Base-by-base conservation (phyloP, 2,113 vertebrate genomes). In the Melospiza georgiana region DNA sequence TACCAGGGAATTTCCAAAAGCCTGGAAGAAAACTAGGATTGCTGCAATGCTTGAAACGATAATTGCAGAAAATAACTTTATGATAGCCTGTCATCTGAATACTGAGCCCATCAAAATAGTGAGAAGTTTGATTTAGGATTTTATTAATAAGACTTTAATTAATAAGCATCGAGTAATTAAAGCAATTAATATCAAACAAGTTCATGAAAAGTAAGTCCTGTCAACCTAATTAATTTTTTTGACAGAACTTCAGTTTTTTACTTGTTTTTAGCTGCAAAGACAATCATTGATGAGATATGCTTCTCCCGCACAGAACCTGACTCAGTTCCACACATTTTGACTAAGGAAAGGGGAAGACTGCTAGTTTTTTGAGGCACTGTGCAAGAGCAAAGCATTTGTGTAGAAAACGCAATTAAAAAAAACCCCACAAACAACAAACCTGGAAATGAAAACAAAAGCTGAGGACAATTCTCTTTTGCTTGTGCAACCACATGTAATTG, bases 141-240 rank as follows among this genome's bases (percentile, higher is more conserved):
- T 93, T 93, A 86, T 95, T 91, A 95, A 81, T 90, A 93, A 93
- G 63, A 57, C 61, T 90, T 94, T 92, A 96, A 97, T 95, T 95
- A 95, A 93, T 94, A 95, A 90, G 92, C 68, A 95, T 89, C 15
- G 24, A 84, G 90, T 96, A 96, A 96, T 97, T 95, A 96, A 95
- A 94, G 80, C 58, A 96, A 93, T 95, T 94, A 97, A 93, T 90
- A 97, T 95, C 96, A 94, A 95, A 93, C 49, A 91, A 88, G 85
- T 59, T 92, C 80, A 90, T 62, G 49, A 85, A 95, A 96, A 97
- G 83, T 58, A 96, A 90, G 92, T 90, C 66, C 89, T 94, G 96
- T 96, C 86, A 96, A 95, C 90, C 79, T 84, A 96, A 93, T 96
- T 95, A 78, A 31, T 24, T 80, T 69, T 90, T 92, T 71, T 87